Evolutionary conservation across 2,113 vertebrate species (phyloP).

Genomic region (Brienomyrus longianalis): DNA sequence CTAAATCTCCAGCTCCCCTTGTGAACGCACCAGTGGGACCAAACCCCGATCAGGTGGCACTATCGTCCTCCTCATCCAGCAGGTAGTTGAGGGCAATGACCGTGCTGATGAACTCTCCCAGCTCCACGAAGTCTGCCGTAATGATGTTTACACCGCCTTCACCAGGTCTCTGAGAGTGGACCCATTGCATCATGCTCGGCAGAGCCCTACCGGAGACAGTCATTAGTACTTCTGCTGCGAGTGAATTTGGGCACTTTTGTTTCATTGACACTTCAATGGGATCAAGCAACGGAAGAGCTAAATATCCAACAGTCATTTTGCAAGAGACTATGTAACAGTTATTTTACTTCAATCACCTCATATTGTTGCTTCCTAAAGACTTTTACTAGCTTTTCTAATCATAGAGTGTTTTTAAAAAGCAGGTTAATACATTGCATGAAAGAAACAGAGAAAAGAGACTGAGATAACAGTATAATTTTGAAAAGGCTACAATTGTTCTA

Average conservation of each 20-base stretch:
- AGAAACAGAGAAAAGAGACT: background rate
- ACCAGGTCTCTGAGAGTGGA: slow-evolving; percentile 83
- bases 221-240: background rate
- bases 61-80: slow-evolving; percentile 80
- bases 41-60: slow-evolving; percentile 73
- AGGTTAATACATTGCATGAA: background rate
- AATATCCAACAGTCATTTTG: background rate
- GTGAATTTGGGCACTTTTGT: background rate
- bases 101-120: slow-evolving; percentile 92
- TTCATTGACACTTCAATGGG: background rate
- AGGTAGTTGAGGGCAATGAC: slow-evolving; percentile 95
- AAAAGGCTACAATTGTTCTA: background rate
- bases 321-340: background rate
- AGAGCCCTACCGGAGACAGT: slow-evolving; percentile 70
- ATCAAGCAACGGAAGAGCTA: background rate
- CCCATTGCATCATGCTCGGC: slow-evolving; percentile 96
- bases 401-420: background rate
- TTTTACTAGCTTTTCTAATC: background rate
- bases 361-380: background rate
- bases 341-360: background rate
- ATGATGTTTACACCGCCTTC: slow-evolving; percentile 94
- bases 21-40: background rate
- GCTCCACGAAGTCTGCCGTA: slow-evolving; percentile 96
- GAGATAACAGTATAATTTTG: background rate
- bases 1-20: slow-evolving; percentile 1